Evolutionary conservation across 2,113 vertebrate genomes (phyloP).

Genomic region (Harpagus bidentatus): DNA sequence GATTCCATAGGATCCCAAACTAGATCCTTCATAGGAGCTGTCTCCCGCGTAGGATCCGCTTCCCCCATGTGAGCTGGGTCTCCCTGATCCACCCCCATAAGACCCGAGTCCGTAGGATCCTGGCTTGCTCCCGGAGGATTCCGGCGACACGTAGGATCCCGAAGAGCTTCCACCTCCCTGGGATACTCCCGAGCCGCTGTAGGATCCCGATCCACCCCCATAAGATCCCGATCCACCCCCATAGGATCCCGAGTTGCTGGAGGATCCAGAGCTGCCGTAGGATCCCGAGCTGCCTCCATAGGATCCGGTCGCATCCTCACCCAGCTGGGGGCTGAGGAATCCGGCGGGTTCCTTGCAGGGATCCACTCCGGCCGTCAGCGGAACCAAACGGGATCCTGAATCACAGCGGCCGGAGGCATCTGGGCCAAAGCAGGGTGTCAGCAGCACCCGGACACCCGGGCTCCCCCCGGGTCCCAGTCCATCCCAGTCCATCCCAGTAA

Average conservation of each 20-base stretch:
- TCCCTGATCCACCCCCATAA: neutral
- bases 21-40: neutral
- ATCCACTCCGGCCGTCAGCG: constrained; percentile 25
- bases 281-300: neutral
- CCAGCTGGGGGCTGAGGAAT: neutral
- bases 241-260: fast-evolving
- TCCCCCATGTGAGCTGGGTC: neutral
- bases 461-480: neutral
- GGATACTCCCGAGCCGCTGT: neutral
- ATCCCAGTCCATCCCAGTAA: neutral
- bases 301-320: neutral
- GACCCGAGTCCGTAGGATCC: neutral
- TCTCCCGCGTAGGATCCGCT: neutral
- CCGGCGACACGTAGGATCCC: neutral
- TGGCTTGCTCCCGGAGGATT: neutral
- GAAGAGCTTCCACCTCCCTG: neutral
- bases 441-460: neutral
- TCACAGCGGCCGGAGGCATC: constrained; percentile 44
- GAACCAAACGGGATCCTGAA: constrained; percentile 48
- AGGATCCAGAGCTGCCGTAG: neutral
- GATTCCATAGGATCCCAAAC: neutral
- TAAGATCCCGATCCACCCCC: neutral
- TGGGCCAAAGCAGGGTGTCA: neutral
- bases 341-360: neutral
- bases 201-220: neutral